Percentiles rank a stretch among this genome's conserved stretches.
phyloP scores from a whole-genome alignment of 2,797 vertebrate genomes.

The Orestias chungarensis region DNA sequence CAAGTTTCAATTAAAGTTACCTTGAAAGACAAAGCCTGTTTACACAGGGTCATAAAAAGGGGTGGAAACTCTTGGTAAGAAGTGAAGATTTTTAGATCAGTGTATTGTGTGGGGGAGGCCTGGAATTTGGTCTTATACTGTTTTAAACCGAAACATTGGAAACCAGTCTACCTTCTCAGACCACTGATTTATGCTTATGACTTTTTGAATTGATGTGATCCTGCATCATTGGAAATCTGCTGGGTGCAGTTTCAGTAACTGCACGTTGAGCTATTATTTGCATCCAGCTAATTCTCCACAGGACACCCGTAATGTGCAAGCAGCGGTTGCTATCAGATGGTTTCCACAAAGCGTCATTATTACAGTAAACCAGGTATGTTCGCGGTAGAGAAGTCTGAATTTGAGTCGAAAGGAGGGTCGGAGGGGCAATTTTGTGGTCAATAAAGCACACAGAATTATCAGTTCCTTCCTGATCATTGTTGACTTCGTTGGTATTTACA shows the following conservation, averaged over 20 bases:
- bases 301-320: constrained; percentile 6
- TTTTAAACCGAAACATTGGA: constrained; percentile 8
- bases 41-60: constrained; percentile 8
- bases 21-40: not conserved
- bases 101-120: not conserved
- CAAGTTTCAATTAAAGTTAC: not conserved
- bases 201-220: constrained; percentile 5
- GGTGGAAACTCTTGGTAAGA: not conserved
- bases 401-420: constrained; percentile 24
- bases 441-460: constrained; percentile 57
- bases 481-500: constrained; percentile 37
- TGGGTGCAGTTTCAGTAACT: constrained; percentile 11
- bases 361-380: constrained; percentile 30
- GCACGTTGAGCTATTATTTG: constrained; percentile 10
- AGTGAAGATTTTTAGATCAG: not conserved
- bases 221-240: not conserved
- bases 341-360: constrained; percentile 3
- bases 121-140: not conserved
- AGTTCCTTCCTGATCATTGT: constrained; percentile 28
- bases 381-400: constrained; percentile 11
- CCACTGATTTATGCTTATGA: not conserved
- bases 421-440: constrained; percentile 40
- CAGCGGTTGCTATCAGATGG: constrained; percentile 15
- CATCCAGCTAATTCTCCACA: constrained; percentile 13
- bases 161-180: constrained; percentile 5